These are phyloP conservation scores for Plecotus auritus DNA, from an alignment of 2,113 vertebrate species.

Conservation along the genomic window DNA sequence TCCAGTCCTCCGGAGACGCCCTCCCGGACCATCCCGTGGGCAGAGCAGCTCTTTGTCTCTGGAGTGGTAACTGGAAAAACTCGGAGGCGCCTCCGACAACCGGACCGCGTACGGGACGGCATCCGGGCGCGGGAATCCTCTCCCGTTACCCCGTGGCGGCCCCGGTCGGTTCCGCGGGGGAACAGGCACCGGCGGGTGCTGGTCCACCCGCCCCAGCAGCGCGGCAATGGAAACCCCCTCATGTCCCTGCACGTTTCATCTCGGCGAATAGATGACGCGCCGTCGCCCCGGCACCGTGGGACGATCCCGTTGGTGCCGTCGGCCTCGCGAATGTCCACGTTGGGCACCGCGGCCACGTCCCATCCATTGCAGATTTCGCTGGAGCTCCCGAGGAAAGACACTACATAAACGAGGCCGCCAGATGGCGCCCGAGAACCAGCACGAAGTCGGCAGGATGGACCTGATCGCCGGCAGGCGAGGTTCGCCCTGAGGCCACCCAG, in stretches of 20 bases:
- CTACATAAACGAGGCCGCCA: not conserved
- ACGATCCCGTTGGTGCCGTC: not conserved
- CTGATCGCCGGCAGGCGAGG: not conserved
- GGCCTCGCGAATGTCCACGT: not conserved
- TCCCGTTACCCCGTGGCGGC: too few species aligned
- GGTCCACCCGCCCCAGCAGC: not conserved
- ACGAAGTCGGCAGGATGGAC: not conserved
- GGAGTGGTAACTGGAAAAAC: not conserved
- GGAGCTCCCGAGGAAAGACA: not conserved
- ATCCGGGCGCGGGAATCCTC: not conserved
- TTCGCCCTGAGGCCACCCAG: not conserved
- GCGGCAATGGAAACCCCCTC: not conserved
- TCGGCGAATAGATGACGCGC: not conserved
- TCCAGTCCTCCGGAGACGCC: not conserved
- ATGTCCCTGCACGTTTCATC: not conserved
- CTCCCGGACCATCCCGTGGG: too few species aligned
- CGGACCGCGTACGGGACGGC: not conserved
- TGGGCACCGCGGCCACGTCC: too few species aligned
- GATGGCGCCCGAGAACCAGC: not conserved
- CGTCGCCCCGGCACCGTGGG: accelerated
- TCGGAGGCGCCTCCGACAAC: not conserved
- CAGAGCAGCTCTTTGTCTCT: not conserved
- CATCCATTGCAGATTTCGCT: not conserved
- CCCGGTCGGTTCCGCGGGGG: not conserved
- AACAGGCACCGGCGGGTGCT: not conserved